These are phyloP conservation scores for Ptychadena robeensis DNA, from an alignment of 2,797 vertebrate species.

Conservation along the genomic window DNA sequence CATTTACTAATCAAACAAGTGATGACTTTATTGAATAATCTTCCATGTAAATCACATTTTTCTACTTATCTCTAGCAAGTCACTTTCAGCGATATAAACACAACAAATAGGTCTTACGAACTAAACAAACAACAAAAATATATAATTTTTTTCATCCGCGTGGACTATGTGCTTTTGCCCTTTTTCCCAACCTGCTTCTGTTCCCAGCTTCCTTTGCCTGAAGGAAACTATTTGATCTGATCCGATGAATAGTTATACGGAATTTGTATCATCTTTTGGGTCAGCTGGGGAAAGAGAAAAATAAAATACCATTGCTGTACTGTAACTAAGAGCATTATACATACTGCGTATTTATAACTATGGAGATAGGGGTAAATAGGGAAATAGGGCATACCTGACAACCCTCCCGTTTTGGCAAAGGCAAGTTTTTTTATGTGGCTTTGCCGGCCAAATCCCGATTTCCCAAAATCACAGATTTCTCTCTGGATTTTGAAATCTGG, in stretches of 20 bases:
- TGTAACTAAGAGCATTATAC: too few relatives aligned
- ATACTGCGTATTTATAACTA: too few relatives aligned
- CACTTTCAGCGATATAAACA: neutral
- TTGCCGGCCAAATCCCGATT: too few relatives aligned
- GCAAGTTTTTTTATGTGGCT: too few relatives aligned
- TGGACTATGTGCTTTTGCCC: neutral
- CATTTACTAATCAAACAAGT: neutral
- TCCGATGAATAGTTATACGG: neutral
- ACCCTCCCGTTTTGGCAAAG: too few relatives aligned
- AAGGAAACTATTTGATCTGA: neutral
- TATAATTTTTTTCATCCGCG: neutral
- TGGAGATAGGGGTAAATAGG: too few relatives aligned
- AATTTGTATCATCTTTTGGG: neutral
- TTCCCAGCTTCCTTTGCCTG: neutral
- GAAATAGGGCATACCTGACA: too few relatives aligned
- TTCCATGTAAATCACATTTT: neutral
- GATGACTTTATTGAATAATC: constrained; percentile 5
- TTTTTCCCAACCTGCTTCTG: neutral
- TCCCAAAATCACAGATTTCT: too few relatives aligned
- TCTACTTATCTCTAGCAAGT: neutral
- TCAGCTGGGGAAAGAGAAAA: neutral
- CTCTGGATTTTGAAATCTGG: too few relatives aligned
- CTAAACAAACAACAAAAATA: neutral
- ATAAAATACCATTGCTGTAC: too few relatives aligned
- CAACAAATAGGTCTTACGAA: neutral